These are phyloP conservation scores for Eupithecia subumbrata DNA, from an alignment of 2,888 invertebrate species.

Conservation along the genomic window DNA sequence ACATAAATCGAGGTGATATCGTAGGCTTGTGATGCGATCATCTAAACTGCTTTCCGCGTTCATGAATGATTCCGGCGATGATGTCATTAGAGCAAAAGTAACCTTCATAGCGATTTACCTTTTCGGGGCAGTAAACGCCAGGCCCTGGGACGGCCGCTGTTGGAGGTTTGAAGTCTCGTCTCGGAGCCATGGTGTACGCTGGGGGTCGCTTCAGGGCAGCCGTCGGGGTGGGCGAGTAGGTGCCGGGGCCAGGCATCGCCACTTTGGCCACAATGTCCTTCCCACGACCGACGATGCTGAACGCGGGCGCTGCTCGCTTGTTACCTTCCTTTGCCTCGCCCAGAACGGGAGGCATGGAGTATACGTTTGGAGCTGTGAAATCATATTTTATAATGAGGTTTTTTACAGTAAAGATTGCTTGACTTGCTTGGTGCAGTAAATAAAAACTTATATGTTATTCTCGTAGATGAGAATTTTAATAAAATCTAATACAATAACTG, in stretches of 20 bases:
- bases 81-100: slow-evolving; percentile 43
- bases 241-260: slow-evolving; percentile 92
- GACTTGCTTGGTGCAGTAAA: background rate
- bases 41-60: slow-evolving; percentile 21
- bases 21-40: slow-evolving; percentile 33
- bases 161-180: slow-evolving; percentile 68
- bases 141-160: slow-evolving; percentile 82
- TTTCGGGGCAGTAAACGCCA: slow-evolving; percentile 87
- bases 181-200: slow-evolving; percentile 92
- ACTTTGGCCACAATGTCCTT: slow-evolving; percentile 79
- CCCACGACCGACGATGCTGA: slow-evolving; percentile 93
- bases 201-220: slow-evolving; percentile 85
- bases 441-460: background rate
- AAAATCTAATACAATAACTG: background rate
- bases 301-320: slow-evolving; percentile 91
- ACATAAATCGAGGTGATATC: background rate
- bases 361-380: slow-evolving; percentile 92
- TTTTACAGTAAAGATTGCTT: background rate
- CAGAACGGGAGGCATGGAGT: slow-evolving; percentile 92
- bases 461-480: background rate
- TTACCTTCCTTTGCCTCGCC: slow-evolving; percentile 82
- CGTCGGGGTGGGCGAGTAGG: slow-evolving; percentile 85
- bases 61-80: slow-evolving; percentile 42
- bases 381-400: background rate
- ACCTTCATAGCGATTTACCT: slow-evolving; percentile 59